Conservation (phyloP, 1,140 invertebrate genomes). For the Drosophila lacteicornis region DNA sequence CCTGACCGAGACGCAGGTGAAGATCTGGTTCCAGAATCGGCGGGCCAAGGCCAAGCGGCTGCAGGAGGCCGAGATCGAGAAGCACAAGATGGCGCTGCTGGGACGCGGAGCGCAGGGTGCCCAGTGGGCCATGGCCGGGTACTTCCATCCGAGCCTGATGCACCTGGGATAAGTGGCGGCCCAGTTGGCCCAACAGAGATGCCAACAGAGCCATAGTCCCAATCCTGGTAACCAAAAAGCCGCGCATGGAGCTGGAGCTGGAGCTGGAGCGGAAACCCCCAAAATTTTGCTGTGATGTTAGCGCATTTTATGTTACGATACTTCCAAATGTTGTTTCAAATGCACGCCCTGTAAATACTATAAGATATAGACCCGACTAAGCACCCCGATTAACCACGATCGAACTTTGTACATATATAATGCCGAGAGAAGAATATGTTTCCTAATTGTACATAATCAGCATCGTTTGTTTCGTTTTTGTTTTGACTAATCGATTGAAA, state of each 20-base stretch:
- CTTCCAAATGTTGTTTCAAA: constrained; percentile 76
- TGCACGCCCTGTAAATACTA: constrained; percentile 79
- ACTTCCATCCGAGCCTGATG: constrained; percentile 84
- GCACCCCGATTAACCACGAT: constrained; percentile 22
- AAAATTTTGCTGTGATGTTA: constrained; percentile 85
- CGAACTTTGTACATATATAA: constrained; percentile 60
- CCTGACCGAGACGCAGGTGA: constrained; percentile 98
- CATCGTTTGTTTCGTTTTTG: constrained; percentile 55
- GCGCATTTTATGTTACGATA: constrained; percentile 83
- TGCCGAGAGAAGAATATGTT: constrained; percentile 63
- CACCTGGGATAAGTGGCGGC: constrained; percentile 84
- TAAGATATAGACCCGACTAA: constrained; percentile 42
- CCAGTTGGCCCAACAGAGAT: constrained; percentile 54
- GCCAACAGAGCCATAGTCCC: constrained; percentile 27
- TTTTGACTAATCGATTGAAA: constrained; percentile 26
- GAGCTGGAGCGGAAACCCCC: constrained; percentile 55
- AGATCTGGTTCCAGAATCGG: constrained; percentile 99
- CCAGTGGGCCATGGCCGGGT: constrained; percentile 84
- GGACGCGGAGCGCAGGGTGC: constrained; percentile 85
- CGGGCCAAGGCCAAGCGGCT: constrained; percentile 97
- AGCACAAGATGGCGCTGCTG: constrained; percentile 91
- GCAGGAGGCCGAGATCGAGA: constrained; percentile 97
- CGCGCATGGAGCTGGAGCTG: constrained; percentile 24
- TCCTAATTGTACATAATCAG: constrained; percentile 76
- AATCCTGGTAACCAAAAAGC: constrained; percentile 69